These are phyloP conservation scores for Albula glossodonta DNA, from an alignment of 2,113 vertebrate genomes.

Conservation along the genomic window DNA sequence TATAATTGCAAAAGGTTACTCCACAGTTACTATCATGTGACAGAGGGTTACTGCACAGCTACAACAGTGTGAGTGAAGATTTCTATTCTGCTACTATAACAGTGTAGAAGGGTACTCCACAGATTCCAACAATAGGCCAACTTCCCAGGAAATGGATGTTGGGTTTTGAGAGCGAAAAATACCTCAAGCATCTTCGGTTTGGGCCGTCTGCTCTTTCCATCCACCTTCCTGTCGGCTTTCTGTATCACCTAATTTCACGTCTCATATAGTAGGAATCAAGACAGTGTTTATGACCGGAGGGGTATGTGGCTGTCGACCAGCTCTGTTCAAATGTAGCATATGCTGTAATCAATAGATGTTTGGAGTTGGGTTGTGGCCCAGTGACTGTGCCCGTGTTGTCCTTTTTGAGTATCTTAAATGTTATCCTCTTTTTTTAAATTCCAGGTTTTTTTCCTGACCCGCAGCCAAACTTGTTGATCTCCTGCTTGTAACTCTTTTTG, in stretches of 20 bases:
- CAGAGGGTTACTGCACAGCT: neutral
- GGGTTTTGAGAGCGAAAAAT: neutral
- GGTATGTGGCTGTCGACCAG: neutral
- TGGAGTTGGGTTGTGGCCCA: constrained; percentile 3
- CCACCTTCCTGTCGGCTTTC: neutral
- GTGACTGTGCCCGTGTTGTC: constrained; percentile 19
- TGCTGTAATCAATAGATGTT: constrained; percentile 20
- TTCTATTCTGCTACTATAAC: neutral
- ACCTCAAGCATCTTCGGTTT: constrained; percentile 27
- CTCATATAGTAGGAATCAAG: neutral
- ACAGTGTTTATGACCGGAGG: constrained; percentile 2
- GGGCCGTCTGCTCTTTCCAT: neutral
- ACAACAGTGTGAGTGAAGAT: neutral
- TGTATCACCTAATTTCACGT: neutral
- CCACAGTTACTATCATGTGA: neutral
- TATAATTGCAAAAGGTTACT: neutral
- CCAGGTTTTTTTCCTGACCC: too few relatives aligned
- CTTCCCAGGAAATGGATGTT: neutral
- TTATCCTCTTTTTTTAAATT: neutral
- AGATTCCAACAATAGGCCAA: neutral
- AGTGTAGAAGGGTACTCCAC: neutral
- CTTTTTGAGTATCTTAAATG: constrained; percentile 17
- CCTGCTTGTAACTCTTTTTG: too few relatives aligned
- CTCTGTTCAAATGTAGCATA: constrained; percentile 33
- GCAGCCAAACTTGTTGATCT: too few relatives aligned